Percentiles rank a stretch among this genome's conserved stretches.
These are phyloP conservation scores for Loriculus beryllinus DNA, from an alignment of 2,797 vertebrate genomes.

Conservation along the genomic window DNA sequence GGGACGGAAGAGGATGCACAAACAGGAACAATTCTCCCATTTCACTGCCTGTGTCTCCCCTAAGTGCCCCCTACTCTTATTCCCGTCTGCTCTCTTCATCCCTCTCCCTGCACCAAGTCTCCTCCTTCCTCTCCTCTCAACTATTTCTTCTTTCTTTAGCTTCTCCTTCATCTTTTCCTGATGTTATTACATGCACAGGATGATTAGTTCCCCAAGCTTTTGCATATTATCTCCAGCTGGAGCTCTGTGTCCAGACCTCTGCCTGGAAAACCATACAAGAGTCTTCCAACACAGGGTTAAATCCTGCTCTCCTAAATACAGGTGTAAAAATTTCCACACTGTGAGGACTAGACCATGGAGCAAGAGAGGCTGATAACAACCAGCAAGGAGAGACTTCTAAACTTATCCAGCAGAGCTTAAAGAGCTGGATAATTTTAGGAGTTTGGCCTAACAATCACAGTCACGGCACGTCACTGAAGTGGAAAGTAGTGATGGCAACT, in stretches of 20 bases:
- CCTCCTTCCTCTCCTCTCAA: background rate
- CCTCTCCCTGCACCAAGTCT: background rate
- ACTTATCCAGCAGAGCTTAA: background rate
- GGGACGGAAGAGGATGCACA: slow-evolving; percentile 44
- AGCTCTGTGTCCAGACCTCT: background rate
- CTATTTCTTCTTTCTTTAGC: background rate
- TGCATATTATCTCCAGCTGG: background rate
- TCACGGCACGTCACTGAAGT: background rate
- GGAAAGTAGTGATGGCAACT: background rate
- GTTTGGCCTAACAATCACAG: background rate
- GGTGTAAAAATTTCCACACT: background rate
- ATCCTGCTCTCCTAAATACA: background rate
- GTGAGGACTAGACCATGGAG: background rate
- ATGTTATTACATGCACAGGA: background rate
- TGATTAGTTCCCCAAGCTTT: background rate
- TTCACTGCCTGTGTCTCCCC: slow-evolving; percentile 37
- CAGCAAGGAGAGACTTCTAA: background rate
- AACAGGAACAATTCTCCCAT: slow-evolving; percentile 44
- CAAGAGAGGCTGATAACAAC: background rate
- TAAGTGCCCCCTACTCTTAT: slow-evolving; percentile 12
- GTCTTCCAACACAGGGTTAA: background rate
- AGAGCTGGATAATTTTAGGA: background rate
- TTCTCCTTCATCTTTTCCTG: background rate
- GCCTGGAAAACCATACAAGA: background rate
- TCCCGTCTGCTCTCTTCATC: background rate